phyloP scores from a whole-genome alignment of 2,113 vertebrate genomes.

The Phrynosoma blainvillii region DNA sequence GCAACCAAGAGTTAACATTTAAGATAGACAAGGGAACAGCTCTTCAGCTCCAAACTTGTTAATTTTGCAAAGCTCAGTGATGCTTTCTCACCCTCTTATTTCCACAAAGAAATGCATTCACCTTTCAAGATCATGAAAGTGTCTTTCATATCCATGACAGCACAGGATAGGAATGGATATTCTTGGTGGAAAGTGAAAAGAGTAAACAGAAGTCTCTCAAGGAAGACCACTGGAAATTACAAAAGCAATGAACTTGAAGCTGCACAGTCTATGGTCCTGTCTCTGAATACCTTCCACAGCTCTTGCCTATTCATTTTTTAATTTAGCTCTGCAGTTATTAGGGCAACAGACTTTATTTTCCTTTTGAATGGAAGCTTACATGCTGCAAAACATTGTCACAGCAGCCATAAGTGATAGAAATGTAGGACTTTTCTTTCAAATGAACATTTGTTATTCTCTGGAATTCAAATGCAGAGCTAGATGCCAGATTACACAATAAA shows the following conservation, averaged over 20 bases:
- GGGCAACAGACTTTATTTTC: neutral
- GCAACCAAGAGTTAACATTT: neutral
- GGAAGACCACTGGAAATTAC: neutral
- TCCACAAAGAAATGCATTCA: neutral
- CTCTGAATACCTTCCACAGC: neutral
- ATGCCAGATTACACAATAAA: neutral
- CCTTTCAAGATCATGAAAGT: neutral
- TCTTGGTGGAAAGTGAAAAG: neutral
- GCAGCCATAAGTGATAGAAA: neutral
- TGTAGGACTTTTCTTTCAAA: neutral
- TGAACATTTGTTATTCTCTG: neutral
- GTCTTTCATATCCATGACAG: neutral
- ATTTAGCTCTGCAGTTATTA: neutral
- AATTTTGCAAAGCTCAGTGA: slow-evolving; percentile 1
- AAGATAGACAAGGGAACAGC: neutral
- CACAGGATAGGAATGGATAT: neutral
- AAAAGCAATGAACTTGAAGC: neutral
- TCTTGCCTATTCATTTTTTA: neutral
- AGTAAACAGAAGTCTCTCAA: neutral
- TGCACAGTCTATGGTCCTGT: neutral
- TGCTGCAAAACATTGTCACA: neutral
- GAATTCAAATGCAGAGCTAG: neutral
- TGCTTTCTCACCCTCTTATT: neutral
- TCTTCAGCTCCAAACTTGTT: neutral
- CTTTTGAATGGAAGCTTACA: neutral